These are phyloP conservation scores for Tachina lurida DNA, from an alignment of 2,888 invertebrate genomes.

Conservation along the genomic window DNA sequence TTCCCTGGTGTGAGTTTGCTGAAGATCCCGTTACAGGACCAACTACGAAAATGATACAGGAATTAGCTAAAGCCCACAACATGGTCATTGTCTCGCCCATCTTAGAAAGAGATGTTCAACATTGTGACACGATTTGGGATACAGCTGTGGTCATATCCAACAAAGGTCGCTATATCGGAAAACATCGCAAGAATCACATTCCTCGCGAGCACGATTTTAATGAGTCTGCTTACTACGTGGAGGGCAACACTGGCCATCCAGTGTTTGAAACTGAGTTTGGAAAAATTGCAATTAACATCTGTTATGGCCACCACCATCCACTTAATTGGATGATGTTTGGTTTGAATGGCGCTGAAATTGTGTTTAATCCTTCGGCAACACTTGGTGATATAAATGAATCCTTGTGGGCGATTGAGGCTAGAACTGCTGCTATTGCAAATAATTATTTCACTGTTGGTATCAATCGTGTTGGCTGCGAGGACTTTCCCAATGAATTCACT, in stretches of 20 bases:
- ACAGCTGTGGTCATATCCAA: conserved; percentile 96
- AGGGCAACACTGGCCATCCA: conserved; percentile 97
- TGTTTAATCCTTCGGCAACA: conserved; percentile 99
- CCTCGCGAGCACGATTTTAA: conserved; percentile 98
- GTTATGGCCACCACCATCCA: conserved; percentile 98
- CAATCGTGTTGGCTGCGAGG: conserved; percentile 96
- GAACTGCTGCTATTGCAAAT: conserved; percentile 98
- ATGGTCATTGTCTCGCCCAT: conserved; percentile 98
- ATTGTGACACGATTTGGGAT: conserved; percentile 95
- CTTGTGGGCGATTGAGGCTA: conserved; percentile 97
- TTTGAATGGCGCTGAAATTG: conserved; percentile 98
- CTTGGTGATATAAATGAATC: conserved; percentile 92
- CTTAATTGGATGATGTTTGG: conserved; percentile 99
- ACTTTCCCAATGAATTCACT: conserved; percentile 91
- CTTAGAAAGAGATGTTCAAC: conserved; percentile 92
- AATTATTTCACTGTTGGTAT: conserved; percentile 95
- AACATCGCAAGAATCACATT: conserved; percentile 99
- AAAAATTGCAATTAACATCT: conserved; percentile 96
- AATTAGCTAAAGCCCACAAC: conserved; percentile 90
- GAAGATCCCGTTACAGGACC: conserved; percentile 94
- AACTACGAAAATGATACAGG: conserved; percentile 90
- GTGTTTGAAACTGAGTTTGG: conserved; percentile 94
- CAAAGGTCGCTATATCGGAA: conserved; percentile 93
- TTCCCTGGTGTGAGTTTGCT: conserved; percentile 97
- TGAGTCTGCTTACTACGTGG: conserved; percentile 97